Percentiles rank a stretch among this genome's conserved stretches.
phyloP scores from a whole-genome alignment of 2,888 invertebrate genomes.

The Lydus trimaculatus region DNA sequence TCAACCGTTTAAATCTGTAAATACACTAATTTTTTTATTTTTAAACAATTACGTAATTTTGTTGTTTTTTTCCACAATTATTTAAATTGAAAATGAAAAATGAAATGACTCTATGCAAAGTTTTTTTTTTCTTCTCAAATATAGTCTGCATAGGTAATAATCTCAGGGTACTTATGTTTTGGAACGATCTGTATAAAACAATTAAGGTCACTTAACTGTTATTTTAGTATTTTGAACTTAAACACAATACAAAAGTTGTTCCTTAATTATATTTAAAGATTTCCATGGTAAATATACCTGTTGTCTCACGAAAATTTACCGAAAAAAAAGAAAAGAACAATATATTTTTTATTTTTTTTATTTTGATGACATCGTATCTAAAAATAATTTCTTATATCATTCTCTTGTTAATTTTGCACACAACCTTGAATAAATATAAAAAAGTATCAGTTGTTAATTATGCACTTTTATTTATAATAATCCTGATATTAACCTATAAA shows the following conservation, averaged over 20 bases:
- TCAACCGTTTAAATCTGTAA: not conserved
- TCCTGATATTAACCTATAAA: not conserved
- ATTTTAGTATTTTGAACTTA: constrained; percentile 20
- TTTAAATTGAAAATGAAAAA: no score
- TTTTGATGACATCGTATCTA: not conserved
- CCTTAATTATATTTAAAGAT: not conserved
- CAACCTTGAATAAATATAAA: not conserved
- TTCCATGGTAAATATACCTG: not conserved
- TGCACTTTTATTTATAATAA: not conserved
- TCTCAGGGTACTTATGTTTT: not conserved
- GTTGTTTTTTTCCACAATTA: no score
- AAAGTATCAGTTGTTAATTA: not conserved
- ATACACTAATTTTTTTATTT: no score
- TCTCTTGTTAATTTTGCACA: not conserved
- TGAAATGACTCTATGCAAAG: no score
- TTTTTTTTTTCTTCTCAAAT: no score
- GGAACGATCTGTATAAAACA: not conserved
- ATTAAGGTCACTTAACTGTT: constrained; percentile 26
- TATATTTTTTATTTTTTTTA: not conserved
- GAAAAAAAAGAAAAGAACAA: not conserved
- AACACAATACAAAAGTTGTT: constrained; percentile 10
- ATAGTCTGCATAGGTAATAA: no score
- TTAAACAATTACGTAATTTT: no score
- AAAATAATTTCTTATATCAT: constrained; percentile 7
- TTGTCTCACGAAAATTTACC: not conserved